phyloP scores from a whole-genome alignment of 2,797 vertebrate genomes.

The Alouatta caraya region DNA sequence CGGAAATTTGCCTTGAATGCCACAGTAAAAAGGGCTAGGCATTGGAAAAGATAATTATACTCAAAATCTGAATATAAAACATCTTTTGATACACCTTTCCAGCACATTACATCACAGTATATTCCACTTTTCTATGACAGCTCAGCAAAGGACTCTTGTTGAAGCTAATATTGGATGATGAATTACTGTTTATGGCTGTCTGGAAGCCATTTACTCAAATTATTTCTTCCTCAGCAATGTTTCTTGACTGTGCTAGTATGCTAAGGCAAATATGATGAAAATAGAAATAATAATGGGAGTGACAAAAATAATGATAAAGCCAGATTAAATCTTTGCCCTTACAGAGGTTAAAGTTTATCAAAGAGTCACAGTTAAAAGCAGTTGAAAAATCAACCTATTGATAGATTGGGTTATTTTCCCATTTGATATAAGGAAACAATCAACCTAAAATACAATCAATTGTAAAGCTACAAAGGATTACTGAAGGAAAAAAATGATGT shows the following conservation, averaged over 20 bases:
- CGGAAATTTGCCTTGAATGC: slow-evolving; percentile 22
- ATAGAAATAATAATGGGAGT: slow-evolving; percentile 16
- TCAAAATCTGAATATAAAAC: neutral
- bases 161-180: neutral
- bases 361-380: slow-evolving; percentile 28
- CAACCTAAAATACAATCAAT: slow-evolving; percentile 19
- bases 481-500: slow-evolving; percentile 17
- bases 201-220: slow-evolving; percentile 19
- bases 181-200: neutral
- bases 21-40: neutral
- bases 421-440: slow-evolving; percentile 18
- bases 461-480: slow-evolving; percentile 1
- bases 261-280: neutral
- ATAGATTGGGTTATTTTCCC: neutral
- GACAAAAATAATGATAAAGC: slow-evolving; percentile 37
- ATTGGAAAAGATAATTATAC: neutral
- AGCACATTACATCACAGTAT: neutral
- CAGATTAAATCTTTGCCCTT: slow-evolving; percentile 34
- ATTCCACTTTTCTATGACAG: neutral
- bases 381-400: slow-evolving; percentile 47
- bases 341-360: slow-evolving; percentile 46
- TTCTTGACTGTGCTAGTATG: neutral
- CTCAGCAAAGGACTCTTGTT: neutral
- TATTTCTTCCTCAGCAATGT: slow-evolving; percentile 27
- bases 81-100: neutral